A percentile compares a stretch with the other conserved stretches of the same genome.
Conservation (phyloP, 2,888 invertebrate species). For the Andrena dorsata region DNA sequence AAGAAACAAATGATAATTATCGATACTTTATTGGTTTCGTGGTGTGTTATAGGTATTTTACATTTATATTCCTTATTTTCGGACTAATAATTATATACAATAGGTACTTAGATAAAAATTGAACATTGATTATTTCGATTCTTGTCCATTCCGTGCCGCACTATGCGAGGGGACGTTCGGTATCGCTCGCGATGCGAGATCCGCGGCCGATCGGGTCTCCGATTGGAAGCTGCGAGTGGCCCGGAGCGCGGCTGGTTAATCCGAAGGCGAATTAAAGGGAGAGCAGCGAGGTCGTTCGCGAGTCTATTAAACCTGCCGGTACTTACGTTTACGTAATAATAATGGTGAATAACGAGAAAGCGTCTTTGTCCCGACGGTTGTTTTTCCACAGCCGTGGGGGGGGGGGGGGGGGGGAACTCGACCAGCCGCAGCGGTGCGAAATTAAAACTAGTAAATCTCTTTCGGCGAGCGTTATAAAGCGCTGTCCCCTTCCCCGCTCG, state of each 20-base stretch:
- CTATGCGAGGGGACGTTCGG: too few species aligned
- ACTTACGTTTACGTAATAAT: slow-evolving; percentile 56
- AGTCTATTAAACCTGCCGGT: slow-evolving; percentile 42
- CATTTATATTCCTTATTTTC: too few species aligned
- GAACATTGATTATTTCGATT: too few species aligned
- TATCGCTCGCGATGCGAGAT: neutral
- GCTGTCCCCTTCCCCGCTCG: slow-evolving; percentile 25
- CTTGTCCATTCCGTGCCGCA: too few species aligned
- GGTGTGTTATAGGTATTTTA: too few species aligned
- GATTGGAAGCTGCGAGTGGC: neutral
- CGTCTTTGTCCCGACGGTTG: slow-evolving; percentile 53
- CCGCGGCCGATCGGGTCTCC: neutral
- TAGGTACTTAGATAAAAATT: too few species aligned
- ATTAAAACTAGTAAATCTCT: slow-evolving; percentile 65
- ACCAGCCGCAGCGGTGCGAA: slow-evolving; percentile 39
- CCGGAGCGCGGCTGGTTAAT: slow-evolving; percentile 1
- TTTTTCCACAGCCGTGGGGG: slow-evolving; percentile 29
- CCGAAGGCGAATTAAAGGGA: slow-evolving; percentile 27
- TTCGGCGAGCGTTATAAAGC: slow-evolving; percentile 54
- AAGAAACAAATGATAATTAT: too few species aligned
- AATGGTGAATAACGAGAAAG: slow-evolving; percentile 55
- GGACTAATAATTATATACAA: too few species aligned
- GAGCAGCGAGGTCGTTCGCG: slow-evolving; percentile 29
- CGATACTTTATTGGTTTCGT: too few species aligned
- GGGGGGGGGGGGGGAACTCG: neutral